Percentiles rank a stretch among this genome's conserved stretches.
Evolutionary conservation across 2,113 vertebrate species (phyloP).

Genomic region (Capricornis sumatraensis): DNA sequence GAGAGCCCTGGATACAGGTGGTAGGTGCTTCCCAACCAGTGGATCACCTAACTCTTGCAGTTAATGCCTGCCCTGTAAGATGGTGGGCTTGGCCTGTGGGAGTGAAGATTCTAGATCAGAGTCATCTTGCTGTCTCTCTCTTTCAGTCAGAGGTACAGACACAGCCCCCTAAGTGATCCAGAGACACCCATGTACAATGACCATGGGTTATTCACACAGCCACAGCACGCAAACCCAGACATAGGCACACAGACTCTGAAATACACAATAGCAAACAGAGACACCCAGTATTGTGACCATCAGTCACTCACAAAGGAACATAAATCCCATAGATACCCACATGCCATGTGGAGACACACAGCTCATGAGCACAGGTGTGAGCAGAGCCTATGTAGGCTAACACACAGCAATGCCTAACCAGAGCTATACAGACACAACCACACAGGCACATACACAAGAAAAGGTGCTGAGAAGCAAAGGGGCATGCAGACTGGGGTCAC

Average conservation of each 20-base stretch:
- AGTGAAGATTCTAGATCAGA: neutral
- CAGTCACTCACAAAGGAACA: neutral
- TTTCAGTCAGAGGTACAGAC: neutral
- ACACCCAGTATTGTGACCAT: neutral
- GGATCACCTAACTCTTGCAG: neutral
- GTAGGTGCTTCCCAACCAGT: neutral
- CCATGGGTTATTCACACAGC: neutral
- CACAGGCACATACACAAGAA: neutral
- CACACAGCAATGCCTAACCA: neutral
- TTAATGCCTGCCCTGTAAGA: neutral
- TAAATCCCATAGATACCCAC: neutral
- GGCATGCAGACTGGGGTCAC: neutral
- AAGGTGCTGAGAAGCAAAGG: neutral
- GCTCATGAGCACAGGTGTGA: neutral
- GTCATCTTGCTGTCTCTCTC: neutral
- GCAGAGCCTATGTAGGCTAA: neutral
- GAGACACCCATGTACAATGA: neutral
- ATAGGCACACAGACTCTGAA: neutral
- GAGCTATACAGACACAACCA: neutral
- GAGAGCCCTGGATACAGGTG: neutral
- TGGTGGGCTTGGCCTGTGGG: neutral
- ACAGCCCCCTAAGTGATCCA: neutral
- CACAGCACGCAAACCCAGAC: neutral
- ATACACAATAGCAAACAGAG: neutral
- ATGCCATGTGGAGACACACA: neutral